These are phyloP conservation scores for Asbolus verrucosus DNA, from an alignment of 1,140 invertebrate genomes.

Conservation along the genomic window DNA sequence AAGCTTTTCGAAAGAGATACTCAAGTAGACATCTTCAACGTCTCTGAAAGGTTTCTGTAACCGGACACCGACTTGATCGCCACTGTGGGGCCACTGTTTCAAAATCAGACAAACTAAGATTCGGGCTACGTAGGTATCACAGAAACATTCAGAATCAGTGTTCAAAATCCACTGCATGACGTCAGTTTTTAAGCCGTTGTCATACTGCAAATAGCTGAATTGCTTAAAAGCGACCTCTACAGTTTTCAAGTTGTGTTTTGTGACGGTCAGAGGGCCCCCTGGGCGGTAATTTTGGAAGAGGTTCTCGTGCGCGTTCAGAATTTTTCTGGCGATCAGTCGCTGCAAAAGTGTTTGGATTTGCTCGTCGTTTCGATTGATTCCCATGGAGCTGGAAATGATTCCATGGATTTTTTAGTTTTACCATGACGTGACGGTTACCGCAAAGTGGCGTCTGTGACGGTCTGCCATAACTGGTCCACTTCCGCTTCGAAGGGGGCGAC, in stretches of 20 bases:
- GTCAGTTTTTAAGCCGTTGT: not conserved
- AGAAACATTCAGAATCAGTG: conserved; percentile 8
- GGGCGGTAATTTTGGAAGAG: conserved; percentile 63
- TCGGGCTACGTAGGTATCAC: conserved; percentile 41
- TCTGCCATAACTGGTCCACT: conserved; percentile 62
- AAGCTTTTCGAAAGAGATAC: conserved; percentile 51
- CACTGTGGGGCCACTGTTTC: conserved; percentile 57
- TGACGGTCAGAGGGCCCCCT: conserved; percentile 63
- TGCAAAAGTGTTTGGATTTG: conserved; percentile 64
- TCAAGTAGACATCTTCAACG: conserved; percentile 54
- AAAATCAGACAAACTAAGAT: conserved; percentile 57
- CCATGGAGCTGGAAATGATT: conserved; percentile 59
- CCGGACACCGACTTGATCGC: not conserved
- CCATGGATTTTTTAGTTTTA: too few species aligned
- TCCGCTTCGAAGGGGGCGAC: conserved; percentile 47
- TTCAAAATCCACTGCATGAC: conserved; percentile 57
- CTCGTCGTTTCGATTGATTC: conserved; percentile 63
- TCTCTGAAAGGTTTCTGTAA: conserved; percentile 23
- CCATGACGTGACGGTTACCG: conserved; percentile 10
- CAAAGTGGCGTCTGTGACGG: conserved; percentile 63
- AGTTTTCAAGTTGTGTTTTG: conserved; percentile 63
- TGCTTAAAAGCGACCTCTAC: conserved; percentile 56
- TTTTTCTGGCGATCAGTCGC: conserved; percentile 58
- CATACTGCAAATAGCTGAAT: conserved; percentile 6
- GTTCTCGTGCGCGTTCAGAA: conserved; percentile 59